Evolutionary conservation across 1,140 invertebrate species (phyloP), one percentile per base, ranked within the genome.

Genomic region (Helicoverpa armigera): DNA sequence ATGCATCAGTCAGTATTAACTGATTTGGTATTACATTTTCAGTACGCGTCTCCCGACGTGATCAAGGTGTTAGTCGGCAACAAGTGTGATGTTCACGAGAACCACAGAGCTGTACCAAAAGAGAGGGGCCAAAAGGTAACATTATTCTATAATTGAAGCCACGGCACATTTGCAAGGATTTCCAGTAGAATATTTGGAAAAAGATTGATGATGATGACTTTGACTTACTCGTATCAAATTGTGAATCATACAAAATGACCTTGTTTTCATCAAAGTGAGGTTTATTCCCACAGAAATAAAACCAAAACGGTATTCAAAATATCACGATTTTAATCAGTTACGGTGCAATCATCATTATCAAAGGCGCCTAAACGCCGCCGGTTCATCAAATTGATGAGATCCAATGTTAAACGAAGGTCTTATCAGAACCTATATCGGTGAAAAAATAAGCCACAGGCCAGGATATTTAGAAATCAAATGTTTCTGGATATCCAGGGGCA

Each of bases 41-140:
- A 98, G 97, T 98, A 98, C 89, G 98, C 98, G 31, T 97, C 97
- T 13, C 97, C 97, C 13, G 97, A 98, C 89, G 98, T 98, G 43
- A 97, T 98, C 2, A 98, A 98, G 95, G 97, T 98, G 51, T 94
- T 98, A 87, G 97, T 97, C 13, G 98, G 97, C 14, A 98, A 98
- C 90, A 98, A 98, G 96, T 98, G 97, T 88, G 98, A 98, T 87
- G 96, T 96, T 51, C 96, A 96, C 51, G 96, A 96, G 51, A 96
- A 96, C 75, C 96, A 97, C 85, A 95, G 97, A 85, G 96, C 97
- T 70, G 97, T 98, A 5, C 97, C 98, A 48, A 96, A 96, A 84
- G 97, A 98, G 84, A 96, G 97, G 93, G 97, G 97, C 16, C 96
- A 97, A 95, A 98, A 98, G 96, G 97, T 97, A 94, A 75, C 50